Base-by-base conservation (phyloP, 1,140 invertebrate species). In the Mycetomoellerius zeteki region DNA sequence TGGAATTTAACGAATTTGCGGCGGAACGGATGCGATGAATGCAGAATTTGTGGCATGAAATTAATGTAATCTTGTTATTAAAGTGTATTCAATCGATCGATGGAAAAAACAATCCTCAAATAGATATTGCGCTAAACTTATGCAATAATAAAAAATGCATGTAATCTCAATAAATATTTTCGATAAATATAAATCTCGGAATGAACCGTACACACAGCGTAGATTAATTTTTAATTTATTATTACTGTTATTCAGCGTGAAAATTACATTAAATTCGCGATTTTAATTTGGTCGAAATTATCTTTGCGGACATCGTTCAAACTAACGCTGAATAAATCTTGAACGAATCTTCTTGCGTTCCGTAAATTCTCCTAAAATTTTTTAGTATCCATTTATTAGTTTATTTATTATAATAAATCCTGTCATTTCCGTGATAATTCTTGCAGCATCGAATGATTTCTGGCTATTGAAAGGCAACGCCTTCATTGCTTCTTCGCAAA, bases 161-260 rank as follows among this genome's bases (percentile, higher is more conserved):
- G 7, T 24, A 27, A 72, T 50, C 12, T 50, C 16, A 14, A 12
- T 50, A 27, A 24, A 52, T 24, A 27, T 4, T 24, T 21, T 47
- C 37, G 21, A 19, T 72, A 19, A 24, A 47, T 7, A 33, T 37
- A 19, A 47, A 30, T 67, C 10, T 10, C 37, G 8, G 37, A 21
- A 24, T 19, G 8, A 52, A 21, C n/a, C 21, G n/a, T 14, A 37
- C n/a, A n/a, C n/a, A n/a, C n/a, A 14, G 12, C 1, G 69, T 3
- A 8, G 16, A 65, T 65, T 65, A 64, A 16, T 71, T 50, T 69
- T 47, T 50, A 47, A 72, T 54, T 19, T n/a, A 73, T 56, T 71
- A 16, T 47, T 8, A 24, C 6, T 27, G 8, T 27, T 72, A 16
- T 3, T 67, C 24, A 14, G 2, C 2, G 4, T 21, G 27, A 47